phyloP scores from a whole-genome alignment of 2,888 invertebrate genomes.

The Drosophila austrosaltans region DNA sequence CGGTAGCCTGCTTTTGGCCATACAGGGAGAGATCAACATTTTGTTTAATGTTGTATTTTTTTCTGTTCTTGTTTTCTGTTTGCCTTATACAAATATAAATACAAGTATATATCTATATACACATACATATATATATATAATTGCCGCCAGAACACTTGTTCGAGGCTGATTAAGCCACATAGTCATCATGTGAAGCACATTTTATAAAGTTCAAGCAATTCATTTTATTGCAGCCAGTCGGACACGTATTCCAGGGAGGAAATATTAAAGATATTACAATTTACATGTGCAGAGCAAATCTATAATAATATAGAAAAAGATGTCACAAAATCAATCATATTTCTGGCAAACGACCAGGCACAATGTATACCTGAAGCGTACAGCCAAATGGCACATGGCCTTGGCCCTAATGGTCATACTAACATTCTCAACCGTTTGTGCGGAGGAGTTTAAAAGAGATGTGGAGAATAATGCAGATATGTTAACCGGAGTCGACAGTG shows the following conservation, averaged over 20 bases:
- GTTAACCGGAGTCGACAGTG: slow-evolving; percentile 66
- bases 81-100: slow-evolving; percentile 60
- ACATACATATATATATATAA: slow-evolving; percentile 36
- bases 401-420: slow-evolving; percentile 80
- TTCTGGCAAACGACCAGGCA: slow-evolving; percentile 83
- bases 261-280: slow-evolving; percentile 31
- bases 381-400: slow-evolving; percentile 80
- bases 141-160: slow-evolving; percentile 54
- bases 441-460: slow-evolving; percentile 75
- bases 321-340: slow-evolving; percentile 83
- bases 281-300: slow-evolving; percentile 1
- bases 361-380: slow-evolving; percentile 82
- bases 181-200: slow-evolving; percentile 29
- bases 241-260: slow-evolving; percentile 32
- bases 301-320: slow-evolving; percentile 45
- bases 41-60: slow-evolving; percentile 21
- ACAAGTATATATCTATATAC: slow-evolving; percentile 16
- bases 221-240: slow-evolving; percentile 61
- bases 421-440: slow-evolving; percentile 80
- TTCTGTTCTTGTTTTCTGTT: slow-evolving; percentile 27
- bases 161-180: slow-evolving; percentile 28
- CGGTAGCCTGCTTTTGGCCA: slow-evolving; percentile 42
- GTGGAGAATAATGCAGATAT: slow-evolving; percentile 64
- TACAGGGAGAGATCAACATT: slow-evolving; percentile 51
- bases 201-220: slow-evolving; percentile 30